phyloP scores from a whole-genome alignment of 2,797 vertebrate species.

The Dromococcyx pavoninus region DNA sequence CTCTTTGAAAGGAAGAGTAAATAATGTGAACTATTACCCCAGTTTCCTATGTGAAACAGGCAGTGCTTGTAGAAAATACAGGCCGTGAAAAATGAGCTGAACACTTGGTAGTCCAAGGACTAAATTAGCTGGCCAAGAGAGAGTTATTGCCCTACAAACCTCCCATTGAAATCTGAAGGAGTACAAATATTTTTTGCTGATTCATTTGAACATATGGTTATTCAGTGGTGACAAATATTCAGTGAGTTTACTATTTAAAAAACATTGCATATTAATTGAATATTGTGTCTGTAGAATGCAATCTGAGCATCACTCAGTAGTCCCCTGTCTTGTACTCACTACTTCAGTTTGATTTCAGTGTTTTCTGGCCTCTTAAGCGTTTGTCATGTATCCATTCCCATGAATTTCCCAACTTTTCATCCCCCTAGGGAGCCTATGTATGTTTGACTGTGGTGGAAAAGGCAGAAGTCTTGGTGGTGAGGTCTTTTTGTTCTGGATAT shows the following conservation, averaged over 20 bases:
- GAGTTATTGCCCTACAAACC: not conserved
- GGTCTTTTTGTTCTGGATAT: not conserved
- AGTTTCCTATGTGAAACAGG: not conserved
- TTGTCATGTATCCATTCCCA: not conserved
- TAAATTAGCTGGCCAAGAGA: not conserved
- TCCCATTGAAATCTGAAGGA: not conserved
- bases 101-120: not conserved
- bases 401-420: not conserved
- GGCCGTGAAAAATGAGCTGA: not conserved
- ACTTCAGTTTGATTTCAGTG: not conserved
- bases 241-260: not conserved
- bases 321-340: not conserved
- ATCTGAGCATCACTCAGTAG: not conserved
- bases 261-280: not conserved
- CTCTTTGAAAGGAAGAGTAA: not conserved
- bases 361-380: conserved; percentile 9
- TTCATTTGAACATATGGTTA: not conserved
- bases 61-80: not conserved
- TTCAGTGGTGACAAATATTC: not conserved
- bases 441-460: not conserved
- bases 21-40: not conserved
- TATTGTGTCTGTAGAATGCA: not conserved
- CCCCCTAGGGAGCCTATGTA: not conserved
- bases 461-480: not conserved
- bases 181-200: not conserved